Evolutionary conservation across 1,140 invertebrate genomes (phyloP).

Genomic region (Bombyx mandarina): DNA sequence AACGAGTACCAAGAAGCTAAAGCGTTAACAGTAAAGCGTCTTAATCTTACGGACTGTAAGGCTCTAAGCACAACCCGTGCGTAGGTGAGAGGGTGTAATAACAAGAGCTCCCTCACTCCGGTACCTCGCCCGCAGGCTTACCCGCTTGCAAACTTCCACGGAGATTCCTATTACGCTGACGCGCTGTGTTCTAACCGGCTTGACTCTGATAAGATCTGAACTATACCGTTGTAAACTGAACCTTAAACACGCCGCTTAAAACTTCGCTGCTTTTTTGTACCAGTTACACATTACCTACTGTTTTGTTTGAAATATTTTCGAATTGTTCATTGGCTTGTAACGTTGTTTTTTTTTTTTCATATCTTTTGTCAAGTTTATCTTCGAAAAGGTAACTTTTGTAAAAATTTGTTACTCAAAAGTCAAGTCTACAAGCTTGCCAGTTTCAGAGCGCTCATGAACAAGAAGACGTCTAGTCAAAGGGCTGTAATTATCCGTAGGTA

Average conservation of each 20-base stretch:
- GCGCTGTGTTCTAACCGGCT: conserved; percentile 40
- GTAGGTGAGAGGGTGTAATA: conserved; percentile 66
- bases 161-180: conserved; percentile 54
- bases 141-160: conserved; percentile 50
- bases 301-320: not conserved
- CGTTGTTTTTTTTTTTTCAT: too few species aligned
- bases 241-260: conserved; percentile 21
- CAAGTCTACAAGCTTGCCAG: conserved; percentile 27
- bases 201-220: conserved; percentile 36
- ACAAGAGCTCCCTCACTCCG: conserved; percentile 42
- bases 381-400: too few species aligned
- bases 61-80: conserved; percentile 53
- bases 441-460: conserved; percentile 28
- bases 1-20: conserved; percentile 29
- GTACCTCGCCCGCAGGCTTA: conserved; percentile 41
- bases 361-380: conserved; percentile 1
- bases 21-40: conserved; percentile 54
- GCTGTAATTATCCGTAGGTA: conserved; percentile 58
- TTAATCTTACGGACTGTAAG: conserved; percentile 61
- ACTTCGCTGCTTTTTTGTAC: conserved; percentile 5
- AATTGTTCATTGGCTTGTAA: too few species aligned
- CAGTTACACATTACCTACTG: not conserved
- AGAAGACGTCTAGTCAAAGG: conserved; percentile 53
- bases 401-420: too few species aligned
- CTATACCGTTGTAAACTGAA: conserved; percentile 25